Conservation (phyloP, 2,797 vertebrate genomes). For the Anguilla pacifica region DNA sequence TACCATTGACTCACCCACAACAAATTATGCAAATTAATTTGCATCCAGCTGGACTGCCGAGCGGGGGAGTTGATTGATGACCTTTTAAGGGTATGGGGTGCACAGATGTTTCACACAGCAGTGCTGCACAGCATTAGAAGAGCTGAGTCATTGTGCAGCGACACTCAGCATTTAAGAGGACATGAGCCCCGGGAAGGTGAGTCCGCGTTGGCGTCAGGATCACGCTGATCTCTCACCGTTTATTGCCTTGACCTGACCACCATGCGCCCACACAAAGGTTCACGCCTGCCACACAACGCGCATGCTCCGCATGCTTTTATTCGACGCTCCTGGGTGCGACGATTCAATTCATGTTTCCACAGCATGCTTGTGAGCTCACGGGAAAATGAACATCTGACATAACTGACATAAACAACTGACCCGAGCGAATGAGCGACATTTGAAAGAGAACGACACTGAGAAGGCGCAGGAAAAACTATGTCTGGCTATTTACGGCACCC, state of each 20-base stretch:
- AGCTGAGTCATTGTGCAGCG: neutral
- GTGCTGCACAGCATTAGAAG: neutral
- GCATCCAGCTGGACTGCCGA: neutral
- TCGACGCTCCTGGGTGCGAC: neutral
- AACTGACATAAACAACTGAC: neutral
- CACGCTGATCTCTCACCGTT: neutral
- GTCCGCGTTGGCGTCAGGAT: neutral
- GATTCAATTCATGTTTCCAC: neutral
- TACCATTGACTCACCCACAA: neutral
- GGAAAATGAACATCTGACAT: neutral
- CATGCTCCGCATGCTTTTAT: neutral
- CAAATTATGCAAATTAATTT: neutral
- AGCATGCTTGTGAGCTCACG: neutral
- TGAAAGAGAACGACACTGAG: neutral
- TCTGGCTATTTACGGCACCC: neutral
- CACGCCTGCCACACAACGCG: neutral
- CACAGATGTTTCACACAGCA: neutral
- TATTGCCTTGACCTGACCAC: neutral
- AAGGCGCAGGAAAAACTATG: neutral
- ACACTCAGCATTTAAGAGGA: neutral
- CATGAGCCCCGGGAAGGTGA: neutral
- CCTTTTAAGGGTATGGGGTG: neutral
- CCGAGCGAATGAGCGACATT: neutral
- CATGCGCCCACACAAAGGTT: neutral
- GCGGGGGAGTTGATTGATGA: neutral